Evolutionary conservation across 92 coral and sea anemone genomes (phyloP), one percentile per base, ranked within the genome.

Genomic region (Umimayanthus chanpuru): DNA sequence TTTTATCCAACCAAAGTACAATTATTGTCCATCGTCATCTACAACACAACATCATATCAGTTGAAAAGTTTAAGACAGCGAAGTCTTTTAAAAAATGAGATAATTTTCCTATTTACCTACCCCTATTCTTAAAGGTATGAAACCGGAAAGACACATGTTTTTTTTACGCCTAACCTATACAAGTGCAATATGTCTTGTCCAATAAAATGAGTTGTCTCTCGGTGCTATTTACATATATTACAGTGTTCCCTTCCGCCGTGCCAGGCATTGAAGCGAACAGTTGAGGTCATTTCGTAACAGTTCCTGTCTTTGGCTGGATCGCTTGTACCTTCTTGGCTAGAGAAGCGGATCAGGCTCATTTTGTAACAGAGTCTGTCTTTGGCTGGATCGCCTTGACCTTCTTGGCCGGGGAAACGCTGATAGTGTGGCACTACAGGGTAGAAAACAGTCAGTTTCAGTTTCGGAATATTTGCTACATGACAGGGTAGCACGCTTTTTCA

Each of bases 341-440:
- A 32, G 36, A 32, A 32, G 36, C 36, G 36, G 36, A 32, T 32
- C 36, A 32, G 36, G 36, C 32, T 47, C 10, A 47, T 47, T 47
- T 47, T 1, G 50, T 47, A 6, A 64, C 49, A 66, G 39, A 66
- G 30, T 87, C 83, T 11, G 61, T n/a, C 55, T 73, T 65, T 30
- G 76, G 85, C 28, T 88, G 67, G 36, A 41, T 61, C 67, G 56
- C 5, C 30, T 64, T 72, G 41, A 71, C 61, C 32, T 76, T 71
- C 25, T 43, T 88, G 50, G 85, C 67, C 30, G 50, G 76, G 71
- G 85, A 88, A 61, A 88, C 65, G 66, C 36, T 79, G 41, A 79
- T 29, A 65, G 90, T 76, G 82, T 88, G 73, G 66, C 85, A 32
- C 84, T 80, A 18, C 8, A 47, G 43, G 12, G 7, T 29, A 28